phyloP scores from a whole-genome alignment of 2,797 vertebrate genomes.

The Cossypha dichroa region DNA sequence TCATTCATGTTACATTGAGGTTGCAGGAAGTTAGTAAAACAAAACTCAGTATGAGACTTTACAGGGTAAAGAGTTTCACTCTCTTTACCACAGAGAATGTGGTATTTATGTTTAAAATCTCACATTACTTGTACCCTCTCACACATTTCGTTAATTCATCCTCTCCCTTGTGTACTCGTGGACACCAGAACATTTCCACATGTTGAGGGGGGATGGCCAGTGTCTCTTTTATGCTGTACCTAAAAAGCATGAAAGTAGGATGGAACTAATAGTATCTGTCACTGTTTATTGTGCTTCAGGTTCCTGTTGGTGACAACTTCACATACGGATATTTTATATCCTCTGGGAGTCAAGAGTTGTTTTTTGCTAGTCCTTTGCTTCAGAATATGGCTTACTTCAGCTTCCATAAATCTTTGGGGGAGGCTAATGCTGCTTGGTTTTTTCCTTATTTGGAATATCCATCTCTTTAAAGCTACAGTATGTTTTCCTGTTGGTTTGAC shows the following conservation, averaged over 20 bases:
- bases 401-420: not conserved
- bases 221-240: rapidly evolving
- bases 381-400: not conserved
- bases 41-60: not conserved
- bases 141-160: not conserved
- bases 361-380: not conserved
- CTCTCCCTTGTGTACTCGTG: rapidly evolving
- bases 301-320: not conserved
- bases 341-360: not conserved
- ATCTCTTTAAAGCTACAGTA: not conserved
- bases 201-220: not conserved
- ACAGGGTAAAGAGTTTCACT: not conserved
- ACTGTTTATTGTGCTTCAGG: not conserved
- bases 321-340: rapidly evolving
- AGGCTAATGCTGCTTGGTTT: not conserved
- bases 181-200: not conserved
- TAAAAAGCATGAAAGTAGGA: not conserved
- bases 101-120: not conserved
- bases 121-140: not conserved
- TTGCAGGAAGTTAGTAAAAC: rapidly evolving
- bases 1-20: not conserved
- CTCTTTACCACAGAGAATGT: not conserved
- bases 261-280: not conserved
- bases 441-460: not conserved
- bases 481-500: not conserved